These are phyloP conservation scores for Silvanus unidentatus DNA, from an alignment of 2,888 invertebrate species.

Conservation along the genomic window DNA sequence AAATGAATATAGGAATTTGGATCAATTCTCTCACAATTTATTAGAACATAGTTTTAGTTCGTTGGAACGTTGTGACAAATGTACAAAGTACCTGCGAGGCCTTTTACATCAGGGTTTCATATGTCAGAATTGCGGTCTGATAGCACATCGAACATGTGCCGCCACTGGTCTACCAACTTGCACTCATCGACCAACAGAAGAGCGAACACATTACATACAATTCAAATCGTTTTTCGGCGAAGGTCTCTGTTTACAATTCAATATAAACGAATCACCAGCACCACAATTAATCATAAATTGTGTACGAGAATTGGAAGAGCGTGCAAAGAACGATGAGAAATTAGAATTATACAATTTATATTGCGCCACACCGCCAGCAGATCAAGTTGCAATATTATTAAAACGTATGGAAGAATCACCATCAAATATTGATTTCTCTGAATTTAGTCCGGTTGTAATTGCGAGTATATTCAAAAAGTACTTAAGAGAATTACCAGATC, in stretches of 20 bases:
- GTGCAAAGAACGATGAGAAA: constrained; percentile 47
- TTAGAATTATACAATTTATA: constrained; percentile 64
- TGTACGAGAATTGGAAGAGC: constrained; percentile 56
- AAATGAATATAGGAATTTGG: constrained; percentile 19
- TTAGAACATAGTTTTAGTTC: constrained; percentile 61
- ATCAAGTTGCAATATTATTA: constrained; percentile 55
- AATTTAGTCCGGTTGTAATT: constrained; percentile 52
- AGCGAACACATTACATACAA: constrained; percentile 35
- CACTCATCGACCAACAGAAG: constrained; percentile 25
- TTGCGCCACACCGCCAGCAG: constrained; percentile 55
- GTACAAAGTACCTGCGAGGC: constrained; percentile 64
- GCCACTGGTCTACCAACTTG: constrained; percentile 57
- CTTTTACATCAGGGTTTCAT: constrained; percentile 65
- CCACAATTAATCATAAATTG: constrained; percentile 53
- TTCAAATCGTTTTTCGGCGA: constrained; percentile 54
- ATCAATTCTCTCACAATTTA: constrained; percentile 44
- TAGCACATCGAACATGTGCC: constrained; percentile 65
- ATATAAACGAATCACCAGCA: constrained; percentile 51
- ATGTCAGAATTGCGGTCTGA: constrained; percentile 67
- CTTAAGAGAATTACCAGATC: constrained; percentile 67
- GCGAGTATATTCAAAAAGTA: constrained; percentile 64
- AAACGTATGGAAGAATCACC: constrained; percentile 49
- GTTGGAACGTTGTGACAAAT: constrained; percentile 65
- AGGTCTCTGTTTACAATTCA: constrained; percentile 58
- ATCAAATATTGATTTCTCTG: constrained; percentile 44